Base-by-base conservation (phyloP, 2,113 vertebrate genomes). In the Seriola rivoliana region DNA sequence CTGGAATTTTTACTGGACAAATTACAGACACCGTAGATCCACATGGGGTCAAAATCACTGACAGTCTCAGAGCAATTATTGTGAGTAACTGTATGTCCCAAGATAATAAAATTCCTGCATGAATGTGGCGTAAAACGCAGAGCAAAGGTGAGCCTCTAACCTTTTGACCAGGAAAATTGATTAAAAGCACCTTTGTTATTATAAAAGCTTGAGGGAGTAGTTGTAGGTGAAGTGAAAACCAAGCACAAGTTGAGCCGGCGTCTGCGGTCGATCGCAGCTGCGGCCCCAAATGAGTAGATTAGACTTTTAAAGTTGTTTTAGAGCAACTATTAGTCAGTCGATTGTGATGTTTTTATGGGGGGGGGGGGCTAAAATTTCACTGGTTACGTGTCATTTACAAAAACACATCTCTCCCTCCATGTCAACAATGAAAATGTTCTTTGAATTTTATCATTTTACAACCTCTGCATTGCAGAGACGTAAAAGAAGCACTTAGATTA, bases 71-170 rank as follows among this genome's bases (percentile, higher is more conserved):
- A 36, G n/a, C 58, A 85, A 67, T 89, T 85, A 85, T n/a, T 23
- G 57, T 63, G 68, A 89, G 82, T 86, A 38, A 68, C 68, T 11
- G 12, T 11, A 42, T 3, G 8, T 89, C 85, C 48, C 82, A 8
- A 12, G 75, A 60, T 52, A 36, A 52, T 50, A 9, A 38, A 48
- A 23, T 9, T 59, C 44, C 57, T 36, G 55, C 12, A 0, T 54
- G 13, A 46, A 2, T 54, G 23, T 46, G 7, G 7, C 4, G 9
- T 29, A 11, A 25, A 46, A 69, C 32, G 12, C 21, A 19, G 54
- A 58, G 4, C n/a, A 17, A 59, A 70, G 60, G 76, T 55, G 64
- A 25, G 46, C 25, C n/a, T 23, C 38, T 71, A 29, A 84, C 21
- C 34, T 72, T 74, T 68, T 1, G 67, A 60, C 25, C 66, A 14